Conservation (phyloP, 2,797 vertebrate genomes). For the Petrocephalus sullivani region DNA sequence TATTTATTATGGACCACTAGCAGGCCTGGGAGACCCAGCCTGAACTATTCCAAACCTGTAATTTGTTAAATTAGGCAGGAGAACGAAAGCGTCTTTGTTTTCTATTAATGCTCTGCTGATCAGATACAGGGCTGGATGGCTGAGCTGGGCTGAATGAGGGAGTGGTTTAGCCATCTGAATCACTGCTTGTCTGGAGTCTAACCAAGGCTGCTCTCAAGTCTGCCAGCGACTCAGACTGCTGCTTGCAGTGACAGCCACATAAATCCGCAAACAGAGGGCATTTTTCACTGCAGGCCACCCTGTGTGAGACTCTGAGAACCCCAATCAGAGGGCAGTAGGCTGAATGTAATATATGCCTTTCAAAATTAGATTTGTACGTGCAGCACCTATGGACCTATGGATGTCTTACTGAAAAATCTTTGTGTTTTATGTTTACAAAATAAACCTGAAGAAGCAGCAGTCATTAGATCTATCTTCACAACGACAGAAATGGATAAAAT, state of each 20-base stretch:
- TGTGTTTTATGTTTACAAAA: too few species aligned
- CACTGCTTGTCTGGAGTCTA: neutral
- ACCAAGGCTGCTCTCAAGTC: neutral
- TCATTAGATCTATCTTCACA: too few species aligned
- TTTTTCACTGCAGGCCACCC: neutral
- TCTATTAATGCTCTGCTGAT: neutral
- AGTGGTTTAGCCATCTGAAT: neutral
- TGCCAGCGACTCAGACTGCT: neutral
- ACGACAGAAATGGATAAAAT: neutral
- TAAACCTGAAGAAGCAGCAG: too few species aligned
- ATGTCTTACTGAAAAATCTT: too few species aligned
- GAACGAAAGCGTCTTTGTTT: neutral
- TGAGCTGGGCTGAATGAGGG: neutral
- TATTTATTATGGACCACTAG: neutral
- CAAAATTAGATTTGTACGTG: neutral
- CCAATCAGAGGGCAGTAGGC: neutral
- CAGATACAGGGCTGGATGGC: neutral
- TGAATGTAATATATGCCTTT: neutral
- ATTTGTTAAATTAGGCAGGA: conserved; percentile 14
- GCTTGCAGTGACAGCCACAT: neutral
- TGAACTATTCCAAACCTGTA: conserved; percentile 7
- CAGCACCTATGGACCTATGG: too few species aligned
- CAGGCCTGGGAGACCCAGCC: neutral
- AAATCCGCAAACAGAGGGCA: neutral
- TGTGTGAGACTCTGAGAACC: neutral